A percentile compares a stretch with the other conserved stretches of the same genome.
Evolutionary conservation across 1,140 invertebrate genomes (phyloP).

Genomic region (Asobara japonica): DNA sequence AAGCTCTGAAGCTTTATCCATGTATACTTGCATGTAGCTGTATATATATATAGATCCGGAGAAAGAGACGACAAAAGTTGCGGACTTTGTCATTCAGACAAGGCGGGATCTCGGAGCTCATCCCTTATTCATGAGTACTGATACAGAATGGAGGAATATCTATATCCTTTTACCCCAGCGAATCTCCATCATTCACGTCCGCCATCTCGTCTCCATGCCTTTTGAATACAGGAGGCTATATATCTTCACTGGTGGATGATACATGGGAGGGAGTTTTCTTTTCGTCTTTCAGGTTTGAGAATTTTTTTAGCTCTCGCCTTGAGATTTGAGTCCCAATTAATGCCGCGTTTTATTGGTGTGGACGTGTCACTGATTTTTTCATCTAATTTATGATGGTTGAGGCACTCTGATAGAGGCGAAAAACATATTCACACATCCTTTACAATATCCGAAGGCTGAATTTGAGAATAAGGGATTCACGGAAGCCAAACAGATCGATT

Average conservation of each 20-base stretch:
- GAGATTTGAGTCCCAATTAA: constrained; percentile 25
- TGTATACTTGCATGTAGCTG: constrained; percentile 2
- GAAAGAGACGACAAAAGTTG: constrained; percentile 31
- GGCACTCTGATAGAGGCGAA: too few species aligned
- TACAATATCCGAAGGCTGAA: too few species aligned
- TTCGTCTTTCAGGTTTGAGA: neutral
- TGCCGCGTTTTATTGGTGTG: constrained; percentile 1
- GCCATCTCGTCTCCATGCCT: constrained; percentile 16
- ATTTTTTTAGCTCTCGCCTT: neutral
- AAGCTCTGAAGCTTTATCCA: constrained; percentile 41
- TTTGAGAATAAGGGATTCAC: too few species aligned
- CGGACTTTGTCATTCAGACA: constrained; percentile 43
- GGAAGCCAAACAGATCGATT: too few species aligned
- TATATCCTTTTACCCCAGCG: constrained; percentile 19
- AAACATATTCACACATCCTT: too few species aligned
- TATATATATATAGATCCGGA: neutral
- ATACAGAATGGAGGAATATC: constrained; percentile 31
- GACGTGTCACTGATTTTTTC: constrained; percentile 4
- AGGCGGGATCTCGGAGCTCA: constrained; percentile 46
- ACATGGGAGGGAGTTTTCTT: neutral
- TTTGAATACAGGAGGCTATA: constrained; percentile 14
- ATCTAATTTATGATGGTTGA: constrained; percentile 1
- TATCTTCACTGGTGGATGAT: neutral
- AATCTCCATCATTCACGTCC: neutral
- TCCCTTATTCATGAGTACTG: constrained; percentile 56